Evolutionary conservation across 2,888 invertebrate species (phyloP).

Genomic region (Micropterix aruncella): DNA sequence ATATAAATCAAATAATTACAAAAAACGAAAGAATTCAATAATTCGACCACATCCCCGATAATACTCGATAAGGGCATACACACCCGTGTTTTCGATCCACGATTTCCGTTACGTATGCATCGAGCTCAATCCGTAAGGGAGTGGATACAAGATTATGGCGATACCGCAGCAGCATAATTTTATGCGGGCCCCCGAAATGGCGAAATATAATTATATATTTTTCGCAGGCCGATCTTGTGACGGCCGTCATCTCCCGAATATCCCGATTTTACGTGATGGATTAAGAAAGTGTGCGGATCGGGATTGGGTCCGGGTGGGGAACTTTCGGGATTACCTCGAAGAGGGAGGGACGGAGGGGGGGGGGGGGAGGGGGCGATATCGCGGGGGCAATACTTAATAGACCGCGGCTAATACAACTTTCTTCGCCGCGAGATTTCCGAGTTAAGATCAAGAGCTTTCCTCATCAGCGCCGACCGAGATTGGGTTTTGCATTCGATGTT

Average conservation of each 20-base stretch:
- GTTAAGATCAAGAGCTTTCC: neutral
- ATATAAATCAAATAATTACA: too few species aligned
- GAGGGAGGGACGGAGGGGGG: conserved; percentile 16
- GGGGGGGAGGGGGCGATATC: conserved; percentile 26
- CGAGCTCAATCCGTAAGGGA: too few species aligned
- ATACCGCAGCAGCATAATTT: too few species aligned
- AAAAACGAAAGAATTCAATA: too few species aligned
- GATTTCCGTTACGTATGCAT: too few species aligned
- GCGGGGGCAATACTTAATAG: neutral
- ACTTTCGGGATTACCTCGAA: conserved; percentile 18
- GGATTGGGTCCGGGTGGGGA: conserved; percentile 22
- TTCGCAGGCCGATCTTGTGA: conserved; percentile 45
- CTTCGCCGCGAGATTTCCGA: neutral
- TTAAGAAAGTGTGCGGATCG: conserved; percentile 23
- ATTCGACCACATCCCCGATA: too few species aligned
- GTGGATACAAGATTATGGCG: too few species aligned
- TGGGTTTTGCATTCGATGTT: too few species aligned
- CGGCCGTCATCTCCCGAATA: conserved; percentile 20
- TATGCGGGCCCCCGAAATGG: conserved; percentile 2
- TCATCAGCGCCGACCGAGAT: too few species aligned
- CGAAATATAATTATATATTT: conserved; percentile 28
- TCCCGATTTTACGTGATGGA: conserved; percentile 38
- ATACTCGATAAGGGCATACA: too few species aligned
- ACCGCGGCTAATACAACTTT: neutral
- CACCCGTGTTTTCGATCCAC: too few species aligned